Conservation (phyloP, 2,113 vertebrate genomes). For the Semnornis frantzii region DNA sequence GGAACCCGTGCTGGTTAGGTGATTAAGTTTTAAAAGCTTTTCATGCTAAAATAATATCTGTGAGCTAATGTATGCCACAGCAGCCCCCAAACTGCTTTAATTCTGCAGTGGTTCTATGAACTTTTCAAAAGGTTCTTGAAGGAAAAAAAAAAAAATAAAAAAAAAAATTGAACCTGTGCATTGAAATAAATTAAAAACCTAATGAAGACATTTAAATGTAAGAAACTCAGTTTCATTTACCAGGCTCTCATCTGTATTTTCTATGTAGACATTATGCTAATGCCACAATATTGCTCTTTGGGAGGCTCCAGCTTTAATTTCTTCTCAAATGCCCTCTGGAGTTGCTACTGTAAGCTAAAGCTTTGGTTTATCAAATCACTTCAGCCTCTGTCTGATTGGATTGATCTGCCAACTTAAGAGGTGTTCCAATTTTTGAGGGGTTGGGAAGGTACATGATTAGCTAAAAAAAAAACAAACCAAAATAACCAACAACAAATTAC, state of each 20-base stretch:
- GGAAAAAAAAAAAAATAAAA: neutral
- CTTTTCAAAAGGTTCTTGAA: constrained; percentile 23
- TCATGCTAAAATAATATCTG: constrained; percentile 16
- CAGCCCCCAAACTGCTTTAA: constrained; percentile 3
- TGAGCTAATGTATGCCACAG: constrained; percentile 24
- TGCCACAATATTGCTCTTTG: neutral
- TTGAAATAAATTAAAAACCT: neutral
- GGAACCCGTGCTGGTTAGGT: neutral
- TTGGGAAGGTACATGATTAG: neutral
- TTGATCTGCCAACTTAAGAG: neutral
- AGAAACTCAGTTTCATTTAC: neutral
- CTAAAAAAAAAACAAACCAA: too few species aligned
- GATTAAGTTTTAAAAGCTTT: constrained; percentile 55
- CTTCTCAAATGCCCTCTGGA: neutral
- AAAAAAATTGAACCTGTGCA: neutral
- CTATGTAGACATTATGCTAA: neutral
- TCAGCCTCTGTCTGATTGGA: neutral
- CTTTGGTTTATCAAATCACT: neutral
- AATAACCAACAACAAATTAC: neutral
- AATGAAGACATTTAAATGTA: neutral
- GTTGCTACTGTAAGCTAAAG: neutral
- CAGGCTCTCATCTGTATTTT: neutral
- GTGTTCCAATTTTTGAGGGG: neutral
- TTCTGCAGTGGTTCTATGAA: constrained; percentile 6
- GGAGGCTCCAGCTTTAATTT: neutral